Conservation (phyloP, 2,113 vertebrate genomes). For the Colistium nudipinnis region DNA sequence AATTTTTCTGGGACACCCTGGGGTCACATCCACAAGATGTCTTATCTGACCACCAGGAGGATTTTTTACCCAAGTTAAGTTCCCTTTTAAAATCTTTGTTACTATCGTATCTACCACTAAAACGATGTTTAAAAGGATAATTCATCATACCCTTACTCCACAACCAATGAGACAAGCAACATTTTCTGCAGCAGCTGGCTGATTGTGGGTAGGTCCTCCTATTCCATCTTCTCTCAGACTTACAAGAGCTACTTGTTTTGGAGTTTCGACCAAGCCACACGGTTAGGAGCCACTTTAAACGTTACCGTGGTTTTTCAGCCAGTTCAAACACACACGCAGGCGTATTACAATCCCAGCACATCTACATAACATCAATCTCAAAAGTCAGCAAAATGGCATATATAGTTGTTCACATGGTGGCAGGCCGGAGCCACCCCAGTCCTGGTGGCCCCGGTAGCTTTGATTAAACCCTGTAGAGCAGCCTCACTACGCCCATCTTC, state of each 20-base stretch:
- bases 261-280: background rate
- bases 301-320: constrained; percentile 5
- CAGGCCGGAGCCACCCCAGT: constrained; percentile 18
- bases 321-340: constrained; percentile 1
- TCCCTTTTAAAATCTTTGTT: no score
- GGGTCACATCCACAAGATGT: background rate
- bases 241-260: background rate
- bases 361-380: constrained; percentile 4
- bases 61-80: background rate
- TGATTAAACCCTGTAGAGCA: constrained; percentile 52
- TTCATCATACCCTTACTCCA: background rate
- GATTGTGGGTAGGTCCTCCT: background rate
- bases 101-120: no score
- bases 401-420: background rate
- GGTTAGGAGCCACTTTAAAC: constrained; percentile 6
- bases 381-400: constrained; percentile 6
- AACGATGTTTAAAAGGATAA: no score
- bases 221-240: background rate
- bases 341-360: constrained; percentile 10
- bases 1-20: background rate
- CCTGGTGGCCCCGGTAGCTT: constrained; percentile 56
- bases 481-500: constrained; percentile 50
- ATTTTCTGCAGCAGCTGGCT: background rate
- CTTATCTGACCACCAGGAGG: background rate
- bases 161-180: background rate